Base-by-base conservation (phyloP, 2,113 vertebrate species). In the Trinectes maculatus region DNA sequence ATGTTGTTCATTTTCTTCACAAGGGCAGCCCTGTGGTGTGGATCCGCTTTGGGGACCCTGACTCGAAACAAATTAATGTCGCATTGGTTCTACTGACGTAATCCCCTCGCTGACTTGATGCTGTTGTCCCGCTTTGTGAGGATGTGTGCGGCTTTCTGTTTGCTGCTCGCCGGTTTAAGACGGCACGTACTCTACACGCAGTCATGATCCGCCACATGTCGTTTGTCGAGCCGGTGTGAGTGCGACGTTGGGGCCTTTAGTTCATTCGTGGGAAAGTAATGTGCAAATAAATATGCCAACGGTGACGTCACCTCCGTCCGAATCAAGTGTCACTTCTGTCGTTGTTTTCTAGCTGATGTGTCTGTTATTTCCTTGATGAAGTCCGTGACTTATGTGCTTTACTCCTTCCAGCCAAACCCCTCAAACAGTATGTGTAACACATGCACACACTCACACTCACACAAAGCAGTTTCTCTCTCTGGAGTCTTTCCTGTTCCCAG, bases 1-100 rank as follows among this genome's bases (percentile, higher is more conserved):
- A 84, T 85, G 86, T 82, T 87, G 71, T 74, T 85, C 2, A 85
- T 84, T 84, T 81, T 82, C 78, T 56, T 28, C 3, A 9, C 22
- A 25, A 49, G 74, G 64, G 56, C 37, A 61, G 62, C 47, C 18
- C 42, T 42, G 56, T 64, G 13, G 39, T 8, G 39, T 72, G 64
- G 26, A 60, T 71, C 49, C 18, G 42, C 63, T 70, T 44, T 55
- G 43, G 73, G 71, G 79, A 73, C 37, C 39, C 58, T 49, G 18
- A 18, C 58, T 64, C 69, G 71, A 83, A 85, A 60, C 58, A 54
- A 8, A 48, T 59, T 55, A 39, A 51, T 31, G 18, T 47, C 68
- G 53, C 54, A 26, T 5, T 42, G 59, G 6, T n/a, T 48, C 6
- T 11, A 5, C 24, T 85, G 80, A 85, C 69, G 79, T 77, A 72